A percentile compares a stretch with the other conserved stretches of the same genome.
Evolutionary conservation across 2,113 vertebrate species (phyloP).

Genomic region (Heteronetta atricapilla): DNA sequence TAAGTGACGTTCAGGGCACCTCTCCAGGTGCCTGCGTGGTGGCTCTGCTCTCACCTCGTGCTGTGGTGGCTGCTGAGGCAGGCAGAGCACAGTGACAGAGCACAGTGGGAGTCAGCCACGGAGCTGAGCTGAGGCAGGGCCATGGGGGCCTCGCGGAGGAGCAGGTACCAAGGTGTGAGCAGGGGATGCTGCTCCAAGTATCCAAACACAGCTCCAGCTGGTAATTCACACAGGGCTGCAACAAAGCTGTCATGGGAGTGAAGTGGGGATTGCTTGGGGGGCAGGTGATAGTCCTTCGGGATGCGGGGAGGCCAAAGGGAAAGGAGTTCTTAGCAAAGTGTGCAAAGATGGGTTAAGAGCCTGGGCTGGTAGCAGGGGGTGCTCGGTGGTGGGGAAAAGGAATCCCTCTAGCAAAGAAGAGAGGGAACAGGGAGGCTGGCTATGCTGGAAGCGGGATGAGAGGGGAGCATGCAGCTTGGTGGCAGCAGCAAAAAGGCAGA

Average conservation of each 20-base stretch:
- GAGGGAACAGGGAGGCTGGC: background rate
- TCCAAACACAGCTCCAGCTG: background rate
- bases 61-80: background rate
- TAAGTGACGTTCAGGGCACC: background rate
- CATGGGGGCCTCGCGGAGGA: fast-evolving
- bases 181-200: background rate
- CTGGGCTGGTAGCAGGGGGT: background rate
- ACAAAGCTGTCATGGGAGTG: background rate
- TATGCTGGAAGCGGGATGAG: background rate
- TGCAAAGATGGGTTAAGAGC: background rate
- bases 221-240: background rate
- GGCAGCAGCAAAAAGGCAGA: background rate
- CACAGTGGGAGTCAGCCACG: background rate
- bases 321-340: background rate
- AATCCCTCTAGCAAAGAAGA: background rate
- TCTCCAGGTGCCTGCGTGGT: background rate
- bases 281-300: background rate
- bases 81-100: background rate
- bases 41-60: fast-evolving
- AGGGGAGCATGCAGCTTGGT: background rate
- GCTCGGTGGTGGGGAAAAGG: background rate
- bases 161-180: background rate
- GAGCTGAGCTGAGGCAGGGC: background rate
- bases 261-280: background rate
- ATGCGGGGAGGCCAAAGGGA: background rate